Percentiles rank a stretch among this genome's conserved stretches.
Conservation (phyloP, 2,797 vertebrate species). For the Poecilia picta region DNA sequence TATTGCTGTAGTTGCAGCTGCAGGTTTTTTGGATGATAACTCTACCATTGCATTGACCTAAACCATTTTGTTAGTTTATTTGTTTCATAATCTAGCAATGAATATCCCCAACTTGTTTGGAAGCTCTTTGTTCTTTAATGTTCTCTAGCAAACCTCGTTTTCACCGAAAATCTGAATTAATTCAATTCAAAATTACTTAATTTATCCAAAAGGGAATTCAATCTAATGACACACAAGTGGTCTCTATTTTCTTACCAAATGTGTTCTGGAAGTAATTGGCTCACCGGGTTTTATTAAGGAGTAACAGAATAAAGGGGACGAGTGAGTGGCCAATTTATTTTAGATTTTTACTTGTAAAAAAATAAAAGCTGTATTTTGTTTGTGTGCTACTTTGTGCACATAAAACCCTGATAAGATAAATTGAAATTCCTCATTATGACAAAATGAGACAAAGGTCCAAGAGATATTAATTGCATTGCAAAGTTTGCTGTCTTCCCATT, state of each 20-base stretch:
- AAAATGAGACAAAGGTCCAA: not conserved
- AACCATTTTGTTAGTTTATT: too few relatives aligned
- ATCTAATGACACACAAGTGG: not conserved
- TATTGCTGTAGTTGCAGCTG: not conserved
- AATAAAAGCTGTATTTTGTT: too few relatives aligned
- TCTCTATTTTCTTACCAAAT: not conserved
- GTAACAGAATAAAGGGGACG: too few relatives aligned
- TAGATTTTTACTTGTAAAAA: not conserved
- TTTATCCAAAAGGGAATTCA: not conserved
- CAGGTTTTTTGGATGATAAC: not conserved
- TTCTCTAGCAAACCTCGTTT: not conserved
- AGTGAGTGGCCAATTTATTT: not conserved
- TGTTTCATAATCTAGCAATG: too few relatives aligned
- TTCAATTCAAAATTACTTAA: not conserved
- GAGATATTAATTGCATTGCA: not conserved
- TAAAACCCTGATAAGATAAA: too few relatives aligned
- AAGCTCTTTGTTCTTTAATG: not conserved
- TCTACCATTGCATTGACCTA: not conserved
- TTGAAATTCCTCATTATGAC: not conserved
- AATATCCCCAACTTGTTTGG: not conserved
- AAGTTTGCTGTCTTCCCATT: slow-evolving; percentile 20
- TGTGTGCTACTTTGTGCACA: not conserved
- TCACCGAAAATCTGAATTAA: not conserved
- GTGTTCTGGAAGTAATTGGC: not conserved
- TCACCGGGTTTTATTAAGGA: too few relatives aligned